Percentiles rank a stretch among this genome's conserved stretches.
Evolutionary conservation across 2,797 vertebrate genomes (phyloP).

Genomic region (Uromys caudimaculatus): DNA sequence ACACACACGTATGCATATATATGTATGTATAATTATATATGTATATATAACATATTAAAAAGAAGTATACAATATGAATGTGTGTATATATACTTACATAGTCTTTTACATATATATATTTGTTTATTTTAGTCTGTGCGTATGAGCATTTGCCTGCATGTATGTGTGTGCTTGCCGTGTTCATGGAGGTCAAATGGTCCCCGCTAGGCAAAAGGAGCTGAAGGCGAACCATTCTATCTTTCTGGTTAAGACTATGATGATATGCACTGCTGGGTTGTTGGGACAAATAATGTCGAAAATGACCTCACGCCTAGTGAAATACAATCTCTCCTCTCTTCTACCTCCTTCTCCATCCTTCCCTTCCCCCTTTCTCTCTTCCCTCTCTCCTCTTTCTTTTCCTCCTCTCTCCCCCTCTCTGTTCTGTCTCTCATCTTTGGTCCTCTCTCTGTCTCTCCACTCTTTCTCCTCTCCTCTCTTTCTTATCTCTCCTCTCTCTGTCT

Average conservation of each 20-base stretch:
- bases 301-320: not conserved
- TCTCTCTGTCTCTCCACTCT: not conserved
- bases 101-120: not conserved
- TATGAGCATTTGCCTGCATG: not conserved
- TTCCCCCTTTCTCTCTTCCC: not conserved
- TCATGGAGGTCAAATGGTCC: not conserved
- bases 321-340: no score
- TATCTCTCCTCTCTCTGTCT: not conserved
- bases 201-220: not conserved
- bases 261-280: accelerated
- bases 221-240: no score
- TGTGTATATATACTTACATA: not conserved
- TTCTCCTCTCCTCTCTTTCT: not conserved
- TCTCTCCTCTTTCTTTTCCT: not conserved
- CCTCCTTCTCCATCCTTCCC: not conserved
- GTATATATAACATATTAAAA: not conserved
- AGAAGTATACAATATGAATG: not conserved
- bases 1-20: no score
- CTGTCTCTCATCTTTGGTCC: not conserved
- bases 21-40: not conserved
- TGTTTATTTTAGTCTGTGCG: not conserved
- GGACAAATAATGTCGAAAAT: not conserved
- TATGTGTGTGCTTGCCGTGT: not conserved
- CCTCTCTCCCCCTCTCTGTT: not conserved
- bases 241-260: not conserved